phyloP scores from a whole-genome alignment of 1,140 invertebrate genomes.

The Asbolus verrucosus region DNA sequence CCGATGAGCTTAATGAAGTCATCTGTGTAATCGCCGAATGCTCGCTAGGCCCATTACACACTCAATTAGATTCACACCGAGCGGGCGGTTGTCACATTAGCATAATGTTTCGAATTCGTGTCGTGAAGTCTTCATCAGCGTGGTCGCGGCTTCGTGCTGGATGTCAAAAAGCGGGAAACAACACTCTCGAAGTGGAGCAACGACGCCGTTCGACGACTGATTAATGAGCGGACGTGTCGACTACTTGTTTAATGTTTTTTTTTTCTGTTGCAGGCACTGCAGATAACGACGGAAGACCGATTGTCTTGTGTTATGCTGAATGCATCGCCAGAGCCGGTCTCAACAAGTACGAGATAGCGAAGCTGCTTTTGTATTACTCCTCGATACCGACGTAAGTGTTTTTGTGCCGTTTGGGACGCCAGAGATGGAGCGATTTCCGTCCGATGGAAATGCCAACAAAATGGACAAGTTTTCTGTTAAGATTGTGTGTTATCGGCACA shows the following conservation, averaged over 20 bases:
- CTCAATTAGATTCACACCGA: constrained; percentile 37
- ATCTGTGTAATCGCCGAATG: constrained; percentile 7
- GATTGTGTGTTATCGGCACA: too few species aligned
- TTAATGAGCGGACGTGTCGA: constrained; percentile 40
- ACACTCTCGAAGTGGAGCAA: constrained; percentile 14
- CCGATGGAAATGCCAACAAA: too few species aligned
- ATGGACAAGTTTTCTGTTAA: too few species aligned
- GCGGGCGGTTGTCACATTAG: constrained; percentile 45
- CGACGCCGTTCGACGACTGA: constrained; percentile 1
- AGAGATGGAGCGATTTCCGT: too few species aligned
- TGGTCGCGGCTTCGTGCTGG: constrained; percentile 24
- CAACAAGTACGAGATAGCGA: constrained; percentile 70
- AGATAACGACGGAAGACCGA: constrained; percentile 67
- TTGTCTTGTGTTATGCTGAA: constrained; percentile 69
- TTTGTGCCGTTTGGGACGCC: too few species aligned
- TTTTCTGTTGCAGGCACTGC: constrained; percentile 64
- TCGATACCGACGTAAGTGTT: constrained; percentile 69
- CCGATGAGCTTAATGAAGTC: constrained; percentile 1
- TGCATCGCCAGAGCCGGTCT: constrained; percentile 67
- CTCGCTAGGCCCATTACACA: constrained; percentile 29
- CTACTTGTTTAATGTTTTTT: constrained; percentile 23
- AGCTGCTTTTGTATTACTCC: constrained; percentile 70
- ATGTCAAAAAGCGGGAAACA: constrained; percentile 44
- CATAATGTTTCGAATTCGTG: constrained; percentile 47
- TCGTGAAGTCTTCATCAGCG: constrained; percentile 46